Percentiles rank a stretch among this genome's conserved stretches.
Conservation (phyloP, 2,113 vertebrate genomes). For the Taurulus bubalis region DNA sequence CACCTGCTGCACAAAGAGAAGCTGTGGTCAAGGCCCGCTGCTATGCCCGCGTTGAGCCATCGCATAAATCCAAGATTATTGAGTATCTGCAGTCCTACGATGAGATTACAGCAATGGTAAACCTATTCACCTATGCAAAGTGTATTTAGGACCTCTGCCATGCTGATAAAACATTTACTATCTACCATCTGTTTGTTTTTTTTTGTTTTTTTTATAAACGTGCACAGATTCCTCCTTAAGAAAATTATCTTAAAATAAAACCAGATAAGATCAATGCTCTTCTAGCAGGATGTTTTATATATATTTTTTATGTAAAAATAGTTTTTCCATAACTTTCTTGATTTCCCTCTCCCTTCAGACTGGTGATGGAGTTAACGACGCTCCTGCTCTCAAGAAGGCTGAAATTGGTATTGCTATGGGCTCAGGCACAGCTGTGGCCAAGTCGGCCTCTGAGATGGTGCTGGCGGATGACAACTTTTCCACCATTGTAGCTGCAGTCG, state of each 20-base stretch:
- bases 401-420: conserved; percentile 99
- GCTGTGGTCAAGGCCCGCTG: conserved; percentile 95
- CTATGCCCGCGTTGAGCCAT: conserved; percentile 96
- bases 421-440: conserved; percentile 96
- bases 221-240: not conserved
- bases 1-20: conserved; percentile 87
- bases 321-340: not conserved
- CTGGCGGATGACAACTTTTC: conserved; percentile 98
- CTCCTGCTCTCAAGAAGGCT: conserved; percentile 96
- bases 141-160: not conserved
- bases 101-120: conserved; percentile 99
- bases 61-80: conserved; percentile 98
- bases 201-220: not conserved
- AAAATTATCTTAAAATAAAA: not conserved
- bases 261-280: not conserved
- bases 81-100: conserved; percentile 97
- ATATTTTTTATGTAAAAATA: not conserved
- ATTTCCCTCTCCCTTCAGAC: conserved; percentile 82
- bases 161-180: not conserved
- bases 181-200: not conserved
- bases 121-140: not conserved
- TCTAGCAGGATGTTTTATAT: not conserved
- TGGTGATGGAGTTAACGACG: conserved; percentile 97
- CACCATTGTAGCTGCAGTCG: conserved; percentile 97
- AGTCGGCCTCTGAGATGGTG: conserved; percentile 98